Evolutionary conservation across 2,888 invertebrate species (phyloP).

Genomic region (Phortica okadai): DNA sequence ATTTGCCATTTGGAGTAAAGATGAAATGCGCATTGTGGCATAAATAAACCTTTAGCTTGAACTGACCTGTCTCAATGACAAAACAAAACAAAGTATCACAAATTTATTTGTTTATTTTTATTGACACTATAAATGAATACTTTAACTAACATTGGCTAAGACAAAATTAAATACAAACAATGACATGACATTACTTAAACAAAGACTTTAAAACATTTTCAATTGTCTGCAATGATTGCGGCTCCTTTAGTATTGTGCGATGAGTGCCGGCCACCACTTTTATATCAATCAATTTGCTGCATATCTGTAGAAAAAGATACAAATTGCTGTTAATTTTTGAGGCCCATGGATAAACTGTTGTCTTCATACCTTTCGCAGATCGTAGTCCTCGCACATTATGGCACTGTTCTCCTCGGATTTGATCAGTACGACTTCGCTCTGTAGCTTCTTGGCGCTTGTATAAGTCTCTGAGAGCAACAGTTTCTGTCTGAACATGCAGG

Average conservation of each 20-base stretch:
- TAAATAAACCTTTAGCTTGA: too few species aligned
- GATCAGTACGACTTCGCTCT: conserved; percentile 86
- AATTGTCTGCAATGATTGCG: conserved; percentile 83
- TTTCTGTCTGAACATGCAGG: conserved; percentile 88
- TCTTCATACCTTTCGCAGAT: conserved; percentile 86
- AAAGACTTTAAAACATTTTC: conserved; percentile 72
- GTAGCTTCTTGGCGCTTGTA: conserved; percentile 81
- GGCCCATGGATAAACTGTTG: conserved; percentile 4
- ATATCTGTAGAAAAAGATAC: conserved; percentile 79
- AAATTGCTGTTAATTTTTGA: not conserved
- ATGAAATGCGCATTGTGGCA: not conserved
- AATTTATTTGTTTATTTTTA: not conserved
- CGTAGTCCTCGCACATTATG: conserved; percentile 90
- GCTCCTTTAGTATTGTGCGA: conserved; percentile 89
- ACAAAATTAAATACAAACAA: not conserved
- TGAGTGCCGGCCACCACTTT: conserved; percentile 89
- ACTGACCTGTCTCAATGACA: too few species aligned
- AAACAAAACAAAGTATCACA: too few species aligned
- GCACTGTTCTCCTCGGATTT: conserved; percentile 92
- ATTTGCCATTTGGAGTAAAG: not conserved
- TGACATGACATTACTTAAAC: not conserved
- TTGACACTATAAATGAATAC: conserved; percentile 22
- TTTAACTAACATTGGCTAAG: not conserved
- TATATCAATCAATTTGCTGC: conserved; percentile 81
- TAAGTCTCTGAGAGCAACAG: conserved; percentile 88